phyloP scores from a whole-genome alignment of 2,113 vertebrate species.

The Pluvianellus socialis region DNA sequence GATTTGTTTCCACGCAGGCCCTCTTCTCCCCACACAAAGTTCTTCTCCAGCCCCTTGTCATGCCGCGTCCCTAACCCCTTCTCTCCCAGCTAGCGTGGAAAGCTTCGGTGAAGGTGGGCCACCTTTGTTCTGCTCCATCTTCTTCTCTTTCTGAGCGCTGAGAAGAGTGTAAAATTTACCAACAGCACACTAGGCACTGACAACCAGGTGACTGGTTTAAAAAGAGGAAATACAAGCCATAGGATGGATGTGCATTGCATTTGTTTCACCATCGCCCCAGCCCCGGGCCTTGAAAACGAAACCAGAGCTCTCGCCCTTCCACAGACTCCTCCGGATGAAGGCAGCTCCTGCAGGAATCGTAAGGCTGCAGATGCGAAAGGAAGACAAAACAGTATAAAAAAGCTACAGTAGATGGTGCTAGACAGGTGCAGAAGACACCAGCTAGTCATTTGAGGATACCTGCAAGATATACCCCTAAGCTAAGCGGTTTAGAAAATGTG shows the following conservation, averaged over 20 bases:
- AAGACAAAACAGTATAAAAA: neutral
- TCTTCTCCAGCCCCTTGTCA: neutral
- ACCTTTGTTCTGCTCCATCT: neutral
- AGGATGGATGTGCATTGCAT: neutral
- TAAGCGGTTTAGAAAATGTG: slow-evolving; percentile 73
- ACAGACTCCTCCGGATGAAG: neutral
- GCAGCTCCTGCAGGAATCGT: neutral
- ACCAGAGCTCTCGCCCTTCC: neutral
- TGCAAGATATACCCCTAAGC: slow-evolving; percentile 65
- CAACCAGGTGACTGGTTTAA: neutral
- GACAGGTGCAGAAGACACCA: slow-evolving; percentile 65
- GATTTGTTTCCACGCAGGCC: neutral
- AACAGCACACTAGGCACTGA: neutral
- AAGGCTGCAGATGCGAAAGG: neutral
- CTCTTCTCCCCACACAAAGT: neutral
- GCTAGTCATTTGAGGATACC: slow-evolving; percentile 57
- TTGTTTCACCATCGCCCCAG: neutral
- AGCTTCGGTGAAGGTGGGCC: neutral
- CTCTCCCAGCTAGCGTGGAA: neutral
- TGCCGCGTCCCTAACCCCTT: neutral
- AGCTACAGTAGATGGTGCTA: slow-evolving; percentile 79
- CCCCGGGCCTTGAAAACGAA: neutral
- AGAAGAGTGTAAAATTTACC: neutral
- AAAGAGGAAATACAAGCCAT: neutral
- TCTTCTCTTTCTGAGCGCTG: neutral